Base-by-base conservation (phyloP, 2,797 vertebrate genomes). In the Enteromius anoplus region DNA sequence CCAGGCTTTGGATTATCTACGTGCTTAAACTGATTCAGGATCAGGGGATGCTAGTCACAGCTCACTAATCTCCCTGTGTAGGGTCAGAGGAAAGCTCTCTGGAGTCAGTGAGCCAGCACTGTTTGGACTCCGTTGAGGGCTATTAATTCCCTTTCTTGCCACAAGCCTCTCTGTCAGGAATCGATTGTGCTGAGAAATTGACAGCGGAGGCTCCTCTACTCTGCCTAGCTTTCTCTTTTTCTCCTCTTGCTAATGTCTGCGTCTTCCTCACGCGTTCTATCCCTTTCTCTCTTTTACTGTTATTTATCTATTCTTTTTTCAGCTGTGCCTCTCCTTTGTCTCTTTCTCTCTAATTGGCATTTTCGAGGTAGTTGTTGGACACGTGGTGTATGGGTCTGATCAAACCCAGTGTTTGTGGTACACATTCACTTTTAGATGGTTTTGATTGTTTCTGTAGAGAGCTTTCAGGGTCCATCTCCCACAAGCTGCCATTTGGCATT, bases 121-220 rank as follows among this genome's bases (percentile, higher is more conserved):
- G 86, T 85, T 84, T 82, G 78, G 85, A 85, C 76, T 79, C 78
- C 76, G 49, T 47, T 58, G 55, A 80, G 84, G 84, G 85, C 87
- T 88, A 87, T 88, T 88, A 86, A 88, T 86, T 87, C 86, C 73
- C 71, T 86, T 82, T 83, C 80, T 85, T 85, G 85, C 84, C 81
- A 84, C 83, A 79, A 84, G 75, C 64, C 49, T 65, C 81, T 85
- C 84, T 82, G 85, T 88, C 79, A 82, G 53, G 65, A 85, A 88
- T 88, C 84, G 85, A 87, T 87, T 85, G 84, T 86, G 45, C 70
- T 73, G 75, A 72, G 84, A 84, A 88, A 88, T 85, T 77, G 84
- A 85, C 85, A 82, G 81, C 19, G n/a, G 45, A 82, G 83, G 66
- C 76, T 75, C 76, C 71, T 68, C 47, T 70, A 23, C 45, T 55